phyloP scores from a whole-genome alignment of 2,113 vertebrate genomes.

The Cairina moschata region DNA sequence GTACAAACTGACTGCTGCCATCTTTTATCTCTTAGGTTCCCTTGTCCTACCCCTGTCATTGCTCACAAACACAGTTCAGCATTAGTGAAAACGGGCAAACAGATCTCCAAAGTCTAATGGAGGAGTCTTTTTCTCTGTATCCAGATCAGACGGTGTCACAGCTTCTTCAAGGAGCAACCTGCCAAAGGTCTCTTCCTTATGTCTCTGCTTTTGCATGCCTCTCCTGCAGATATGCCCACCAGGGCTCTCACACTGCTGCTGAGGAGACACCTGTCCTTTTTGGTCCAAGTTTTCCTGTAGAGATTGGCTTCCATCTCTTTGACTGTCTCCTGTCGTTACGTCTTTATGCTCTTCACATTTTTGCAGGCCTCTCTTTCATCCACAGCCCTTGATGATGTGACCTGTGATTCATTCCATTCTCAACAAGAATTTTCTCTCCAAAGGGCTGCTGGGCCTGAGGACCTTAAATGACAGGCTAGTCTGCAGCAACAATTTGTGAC shows the following conservation, averaged over 20 bases:
- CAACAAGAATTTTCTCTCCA: background rate
- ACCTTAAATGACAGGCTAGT: fast-evolving
- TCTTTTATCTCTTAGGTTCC: background rate
- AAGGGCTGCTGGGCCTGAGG: background rate
- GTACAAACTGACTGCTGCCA: background rate
- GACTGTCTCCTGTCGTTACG: background rate
- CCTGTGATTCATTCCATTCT: background rate
- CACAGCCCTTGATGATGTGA: background rate
- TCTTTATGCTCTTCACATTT: background rate
- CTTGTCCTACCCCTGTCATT: fast-evolving
- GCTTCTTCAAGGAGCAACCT: background rate
- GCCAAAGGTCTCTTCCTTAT: background rate
- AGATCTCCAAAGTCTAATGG: background rate
- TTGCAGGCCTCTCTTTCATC: background rate
- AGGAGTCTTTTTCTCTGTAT: background rate
- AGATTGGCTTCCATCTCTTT: background rate
- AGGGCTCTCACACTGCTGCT: background rate
- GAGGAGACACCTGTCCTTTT: background rate
- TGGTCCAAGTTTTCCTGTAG: background rate
- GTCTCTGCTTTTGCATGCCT: background rate
- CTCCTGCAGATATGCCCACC: background rate
- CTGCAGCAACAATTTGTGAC: background rate
- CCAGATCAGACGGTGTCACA: background rate
- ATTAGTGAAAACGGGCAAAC: background rate
- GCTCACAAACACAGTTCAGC: background rate